These are phyloP conservation scores for Dicerorhinus sumatrensis DNA, from an alignment of 2,113 vertebrate genomes.

Conservation along the genomic window DNA sequence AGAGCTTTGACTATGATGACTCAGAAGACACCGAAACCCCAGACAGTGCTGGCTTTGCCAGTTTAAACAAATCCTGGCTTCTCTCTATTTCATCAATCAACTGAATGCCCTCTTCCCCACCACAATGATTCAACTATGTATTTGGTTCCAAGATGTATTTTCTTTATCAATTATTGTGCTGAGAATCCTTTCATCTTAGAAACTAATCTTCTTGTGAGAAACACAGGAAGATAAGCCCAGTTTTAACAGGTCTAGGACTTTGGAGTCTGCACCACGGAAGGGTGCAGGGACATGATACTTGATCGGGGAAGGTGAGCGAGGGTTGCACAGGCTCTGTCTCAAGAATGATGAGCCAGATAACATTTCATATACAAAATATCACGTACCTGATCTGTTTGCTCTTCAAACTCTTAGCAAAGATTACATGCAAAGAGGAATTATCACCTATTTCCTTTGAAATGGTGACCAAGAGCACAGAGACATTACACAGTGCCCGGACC, in stretches of 20 bases:
- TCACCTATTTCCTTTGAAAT: conserved; percentile 31
- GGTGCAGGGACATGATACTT: not conserved
- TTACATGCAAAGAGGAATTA: conserved; percentile 36
- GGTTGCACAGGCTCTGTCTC: not conserved
- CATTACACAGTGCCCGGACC: not conserved
- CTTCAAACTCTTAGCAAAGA: not conserved
- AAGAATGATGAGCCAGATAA: conserved; percentile 28
- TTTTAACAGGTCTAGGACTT: not conserved
- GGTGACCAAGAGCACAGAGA: not conserved
- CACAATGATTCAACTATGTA: not conserved
- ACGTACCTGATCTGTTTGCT: not conserved
- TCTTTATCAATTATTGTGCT: conserved; percentile 56
- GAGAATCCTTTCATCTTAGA: conserved; percentile 49
- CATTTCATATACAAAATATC: conserved; percentile 15
- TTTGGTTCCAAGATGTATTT: conserved; percentile 42
- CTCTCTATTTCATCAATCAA: conserved; percentile 23
- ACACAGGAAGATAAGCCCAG: not conserved
- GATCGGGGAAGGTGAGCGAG: not conserved
- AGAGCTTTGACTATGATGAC: conserved; percentile 27
- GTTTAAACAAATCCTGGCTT: conserved; percentile 46
- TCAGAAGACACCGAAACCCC: not conserved
- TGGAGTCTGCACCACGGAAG: not conserved
- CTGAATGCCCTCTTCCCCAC: not conserved
- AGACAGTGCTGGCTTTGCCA: conserved; percentile 18
- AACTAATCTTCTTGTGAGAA: conserved; percentile 43